phyloP scores from a whole-genome alignment of 2,888 invertebrate genomes.

The Panzeria rudis region DNA sequence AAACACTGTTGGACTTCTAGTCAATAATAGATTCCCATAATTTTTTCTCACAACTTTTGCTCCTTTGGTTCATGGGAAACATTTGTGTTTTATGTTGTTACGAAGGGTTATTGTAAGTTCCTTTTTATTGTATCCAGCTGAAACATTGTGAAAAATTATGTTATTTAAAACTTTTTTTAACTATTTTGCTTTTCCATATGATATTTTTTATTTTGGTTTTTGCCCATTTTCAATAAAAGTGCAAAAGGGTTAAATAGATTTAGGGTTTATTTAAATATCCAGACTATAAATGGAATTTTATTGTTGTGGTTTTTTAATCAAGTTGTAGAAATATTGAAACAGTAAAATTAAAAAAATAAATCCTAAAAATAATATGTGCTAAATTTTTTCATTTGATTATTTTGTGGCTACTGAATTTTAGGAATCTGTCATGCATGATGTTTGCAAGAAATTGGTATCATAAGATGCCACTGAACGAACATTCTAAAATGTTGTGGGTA shows the following conservation, averaged over 20 bases:
- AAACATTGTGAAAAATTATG: slow-evolving; percentile 53
- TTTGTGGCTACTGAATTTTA: not conserved
- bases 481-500: not conserved
- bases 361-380: too few species aligned
- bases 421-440: not conserved
- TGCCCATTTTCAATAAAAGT: slow-evolving; percentile 36
- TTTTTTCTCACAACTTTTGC: slow-evolving; percentile 10
- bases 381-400: not conserved
- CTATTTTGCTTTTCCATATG: slow-evolving; percentile 21
- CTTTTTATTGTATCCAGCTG: slow-evolving; percentile 25
- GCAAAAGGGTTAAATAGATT: slow-evolving; percentile 47
- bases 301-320: slow-evolving; percentile 65
- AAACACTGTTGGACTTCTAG: slow-evolving; percentile 28
- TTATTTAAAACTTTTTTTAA: slow-evolving; percentile 50
- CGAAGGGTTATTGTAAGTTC: not conserved
- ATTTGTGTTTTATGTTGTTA: slow-evolving; percentile 58
- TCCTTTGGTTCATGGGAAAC: slow-evolving; percentile 33
- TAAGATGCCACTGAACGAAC: not conserved
- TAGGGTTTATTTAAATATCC: slow-evolving; percentile 60
- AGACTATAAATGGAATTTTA: slow-evolving; percentile 47
- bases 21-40: slow-evolving; percentile 51
- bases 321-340: slow-evolving; percentile 52
- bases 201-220: slow-evolving; percentile 26
- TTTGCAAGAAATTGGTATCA: not conserved
- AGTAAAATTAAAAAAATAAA: slow-evolving; percentile 9